Base-by-base conservation (phyloP, 2,888 invertebrate species). In the Malthinus flaveolus region DNA sequence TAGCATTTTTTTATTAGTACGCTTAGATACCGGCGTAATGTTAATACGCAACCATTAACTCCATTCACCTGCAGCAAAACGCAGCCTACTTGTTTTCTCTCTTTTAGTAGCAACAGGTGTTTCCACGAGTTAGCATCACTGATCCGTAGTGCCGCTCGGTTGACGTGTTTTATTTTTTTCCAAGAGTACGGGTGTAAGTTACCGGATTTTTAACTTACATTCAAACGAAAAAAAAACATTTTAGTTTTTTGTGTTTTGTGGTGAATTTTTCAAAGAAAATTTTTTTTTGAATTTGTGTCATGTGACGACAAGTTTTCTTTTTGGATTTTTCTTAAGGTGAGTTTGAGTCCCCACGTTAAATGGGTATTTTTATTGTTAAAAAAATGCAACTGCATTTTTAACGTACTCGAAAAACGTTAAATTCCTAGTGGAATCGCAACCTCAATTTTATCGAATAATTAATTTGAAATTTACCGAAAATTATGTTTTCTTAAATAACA, bases 91-190 rank as follows among this genome's bases (percentile, higher is more conserved):
- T 68, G 61, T 64, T 65, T 57, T 64, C 65, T 58, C 63, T 62
- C 59, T 63, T 63, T 67, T 66, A 67, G 65, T 64, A 67, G 67
- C 65, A 66, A 67, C 67, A 67, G 67, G 67, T 67, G 67, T 66
- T 62, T 62, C 53, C 48, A 56, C 51, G 56, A 63, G 63, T 61
- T 53, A 59, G 52, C 63, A 61, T 56, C 62, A 60, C 37, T 49
- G 48, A 56, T 15, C 50, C 60, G 50, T 50, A 23, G 48, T 55
- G 52, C 54, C 55, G 49, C 46, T 49, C n/a, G 12, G 35, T 12
- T 36, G 9, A 34, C 42, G 48, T 23, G 54, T 12, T 23, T 23
- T 3, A 3, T 23, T 23, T 23, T 3, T 23, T 23, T 23, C 23
- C 2, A 23, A 23, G 5, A 42, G 35, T 42, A 11, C 34, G 13